phyloP scores from a whole-genome alignment of 2,797 vertebrate species.

The Diplodus sargus region DNA sequence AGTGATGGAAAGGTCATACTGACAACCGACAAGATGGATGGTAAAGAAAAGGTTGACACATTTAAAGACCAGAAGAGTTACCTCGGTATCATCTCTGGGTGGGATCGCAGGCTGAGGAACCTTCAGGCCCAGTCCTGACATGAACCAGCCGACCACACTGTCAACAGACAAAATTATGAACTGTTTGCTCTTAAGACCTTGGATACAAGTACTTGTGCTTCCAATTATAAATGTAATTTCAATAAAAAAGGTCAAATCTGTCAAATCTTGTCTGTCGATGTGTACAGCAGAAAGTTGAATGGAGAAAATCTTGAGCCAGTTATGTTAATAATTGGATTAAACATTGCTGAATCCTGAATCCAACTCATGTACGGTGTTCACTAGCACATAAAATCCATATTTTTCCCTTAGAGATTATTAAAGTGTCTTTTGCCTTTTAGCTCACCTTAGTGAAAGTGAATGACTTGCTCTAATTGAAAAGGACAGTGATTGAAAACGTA shows the following conservation, averaged over 20 bases:
- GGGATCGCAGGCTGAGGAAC: slow-evolving; percentile 87
- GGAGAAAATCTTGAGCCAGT: neutral
- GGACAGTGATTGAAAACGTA: slow-evolving; percentile 43
- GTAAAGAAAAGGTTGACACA: neutral
- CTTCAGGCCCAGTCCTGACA: slow-evolving; percentile 88
- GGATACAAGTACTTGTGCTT: neutral
- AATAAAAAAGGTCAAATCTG: neutral
- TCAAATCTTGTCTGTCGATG: neutral
- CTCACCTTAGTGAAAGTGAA: neutral
- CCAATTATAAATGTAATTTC: neutral
- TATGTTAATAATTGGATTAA: neutral
- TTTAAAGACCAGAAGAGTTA: slow-evolving; percentile 42
- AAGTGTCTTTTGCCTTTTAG: neutral
- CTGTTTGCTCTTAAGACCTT: neutral
- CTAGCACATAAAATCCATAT: neutral
- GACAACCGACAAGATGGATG: neutral
- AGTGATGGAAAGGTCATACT: neutral
- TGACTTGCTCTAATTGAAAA: neutral
- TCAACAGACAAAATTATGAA: neutral
- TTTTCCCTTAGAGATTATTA: neutral
- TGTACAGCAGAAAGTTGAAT: neutral
- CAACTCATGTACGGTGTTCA: no score
- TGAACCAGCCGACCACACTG: slow-evolving; percentile 87
- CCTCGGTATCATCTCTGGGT: slow-evolving; percentile 71
- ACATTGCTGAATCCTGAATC: neutral